A percentile compares a stretch with the other conserved stretches of the same genome.
Conservation (phyloP, 2,888 invertebrate species). For the Hydrotaea cyrtoneurina region DNA sequence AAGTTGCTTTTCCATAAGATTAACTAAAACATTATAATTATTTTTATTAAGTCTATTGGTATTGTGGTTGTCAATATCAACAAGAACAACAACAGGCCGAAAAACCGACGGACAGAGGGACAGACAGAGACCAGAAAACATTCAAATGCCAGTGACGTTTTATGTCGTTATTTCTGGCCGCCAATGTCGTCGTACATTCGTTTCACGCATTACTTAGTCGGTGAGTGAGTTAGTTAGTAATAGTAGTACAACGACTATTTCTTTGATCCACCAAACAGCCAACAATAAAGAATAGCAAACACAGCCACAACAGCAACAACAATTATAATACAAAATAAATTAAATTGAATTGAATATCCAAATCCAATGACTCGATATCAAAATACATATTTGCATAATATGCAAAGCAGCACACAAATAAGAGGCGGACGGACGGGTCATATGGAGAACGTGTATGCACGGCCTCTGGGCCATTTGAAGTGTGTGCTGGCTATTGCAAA, state of each 20-base stretch:
- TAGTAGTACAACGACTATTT: conserved; percentile 29
- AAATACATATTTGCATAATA: conserved; percentile 7
- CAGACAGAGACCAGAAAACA: not conserved
- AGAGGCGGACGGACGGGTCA: not conserved
- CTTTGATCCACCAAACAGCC: not conserved
- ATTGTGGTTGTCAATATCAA: not conserved
- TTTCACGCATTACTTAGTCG: conserved; percentile 7
- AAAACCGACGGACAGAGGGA: no score
- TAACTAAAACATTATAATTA: not conserved
- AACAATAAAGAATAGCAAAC: not conserved
- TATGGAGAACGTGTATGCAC: not conserved
- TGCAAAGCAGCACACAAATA: not conserved
- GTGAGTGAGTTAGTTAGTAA: not conserved
- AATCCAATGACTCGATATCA: not conserved
- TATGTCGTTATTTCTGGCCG: conserved; percentile 3
- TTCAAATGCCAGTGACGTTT: conserved; percentile 36
- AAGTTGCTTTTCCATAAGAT: not conserved
- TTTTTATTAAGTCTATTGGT: not conserved
- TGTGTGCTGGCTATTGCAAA: not conserved
- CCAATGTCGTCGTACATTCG: conserved; percentile 28
- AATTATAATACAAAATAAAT: not conserved
- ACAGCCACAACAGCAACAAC: not conserved
- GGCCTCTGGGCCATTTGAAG: not conserved
- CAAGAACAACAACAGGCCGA: not conserved
- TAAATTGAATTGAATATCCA: not conserved